phyloP scores from a whole-genome alignment of 30 jellyfish, hydroid and myxozoan species.

The Chrysaora quinquecirrha region DNA sequence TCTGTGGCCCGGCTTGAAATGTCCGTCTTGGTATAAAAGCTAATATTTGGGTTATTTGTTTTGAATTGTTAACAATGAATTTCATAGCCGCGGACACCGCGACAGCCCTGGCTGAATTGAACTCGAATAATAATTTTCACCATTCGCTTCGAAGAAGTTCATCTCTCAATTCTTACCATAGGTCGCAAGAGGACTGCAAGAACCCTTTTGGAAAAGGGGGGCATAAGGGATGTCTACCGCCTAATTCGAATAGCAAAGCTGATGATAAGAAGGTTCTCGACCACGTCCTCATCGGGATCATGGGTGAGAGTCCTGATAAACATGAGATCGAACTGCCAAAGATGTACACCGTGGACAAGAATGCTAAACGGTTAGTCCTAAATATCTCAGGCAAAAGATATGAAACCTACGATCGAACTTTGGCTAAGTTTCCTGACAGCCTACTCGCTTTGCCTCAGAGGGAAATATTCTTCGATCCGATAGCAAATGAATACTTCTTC shows the following conservation, averaged over 20 bases:
- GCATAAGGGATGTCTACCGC: neutral
- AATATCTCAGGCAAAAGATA: constrained; percentile 87
- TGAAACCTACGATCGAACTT: constrained; percentile 87
- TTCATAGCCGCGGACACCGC: constrained; percentile 68
- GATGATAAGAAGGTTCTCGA: constrained; percentile 3
- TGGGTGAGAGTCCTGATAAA: constrained; percentile 57
- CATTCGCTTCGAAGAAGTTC: constrained; percentile 60
- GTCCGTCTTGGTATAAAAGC: neutral
- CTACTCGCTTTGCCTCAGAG: constrained; percentile 91
- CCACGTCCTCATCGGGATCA: no score
- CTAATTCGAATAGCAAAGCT: constrained; percentile 35
- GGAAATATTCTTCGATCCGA: constrained; percentile 79
- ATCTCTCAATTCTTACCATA: constrained; percentile 34
- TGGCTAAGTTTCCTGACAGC: constrained; percentile 89
- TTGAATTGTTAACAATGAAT: constrained; percentile 20
- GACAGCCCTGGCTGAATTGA: constrained; percentile 37
- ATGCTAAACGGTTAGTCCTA: constrained; percentile 56
- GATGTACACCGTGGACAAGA: constrained; percentile 18
- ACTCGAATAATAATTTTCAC: constrained; percentile 36
- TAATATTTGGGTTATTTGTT: neutral
- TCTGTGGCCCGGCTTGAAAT: no score
- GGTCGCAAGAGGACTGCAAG: constrained; percentile 66
- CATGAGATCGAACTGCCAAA: constrained; percentile 37
- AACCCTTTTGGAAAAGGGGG: no score
- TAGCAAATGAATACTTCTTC: constrained; percentile 79